Evolutionary conservation across 2,888 invertebrate genomes (phyloP).

Genomic region (Morinoia aosen): DNA sequence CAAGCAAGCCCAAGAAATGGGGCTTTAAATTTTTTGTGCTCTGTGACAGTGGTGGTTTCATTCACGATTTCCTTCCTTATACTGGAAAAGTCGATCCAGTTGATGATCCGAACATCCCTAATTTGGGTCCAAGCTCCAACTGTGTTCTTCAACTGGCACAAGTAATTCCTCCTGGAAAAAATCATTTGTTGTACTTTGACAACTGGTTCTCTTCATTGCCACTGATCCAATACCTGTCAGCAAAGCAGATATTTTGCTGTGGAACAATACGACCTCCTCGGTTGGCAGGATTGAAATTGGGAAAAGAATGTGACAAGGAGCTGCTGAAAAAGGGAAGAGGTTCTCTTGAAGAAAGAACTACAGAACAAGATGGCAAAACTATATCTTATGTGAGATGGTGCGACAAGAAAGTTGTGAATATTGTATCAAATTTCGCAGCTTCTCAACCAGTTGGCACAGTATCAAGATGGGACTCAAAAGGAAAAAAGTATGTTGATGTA

Average conservation of each 20-base stretch:
- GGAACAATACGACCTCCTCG: not conserved
- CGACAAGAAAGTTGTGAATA: conserved; percentile 26
- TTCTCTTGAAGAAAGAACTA: not conserved
- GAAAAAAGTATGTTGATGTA: too few relatives aligned
- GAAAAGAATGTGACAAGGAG: not conserved
- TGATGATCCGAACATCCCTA: conserved; percentile 14
- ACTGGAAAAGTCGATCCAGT: conserved; percentile 12
- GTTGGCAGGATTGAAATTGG: not conserved
- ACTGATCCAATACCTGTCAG: not conserved
- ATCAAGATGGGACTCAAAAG: not conserved
- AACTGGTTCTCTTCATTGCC: not conserved
- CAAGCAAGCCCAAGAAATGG: too few relatives aligned
- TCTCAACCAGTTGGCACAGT: not conserved
- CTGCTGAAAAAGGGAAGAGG: conserved; percentile 1
- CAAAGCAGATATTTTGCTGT: too few relatives aligned
- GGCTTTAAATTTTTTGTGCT: not conserved
- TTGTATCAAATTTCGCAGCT: conserved; percentile 25
- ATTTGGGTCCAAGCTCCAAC: not conserved
- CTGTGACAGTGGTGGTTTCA: too few relatives aligned
- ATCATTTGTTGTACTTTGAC: too few relatives aligned
- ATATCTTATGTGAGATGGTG: conserved; percentile 7
- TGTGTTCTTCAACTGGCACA: conserved; percentile 27
- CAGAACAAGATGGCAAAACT: not conserved
- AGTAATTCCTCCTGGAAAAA: not conserved
- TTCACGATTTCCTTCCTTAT: too few relatives aligned